phyloP scores from a whole-genome alignment of 2,888 invertebrate genomes.

The Conchocele bisecta region DNA sequence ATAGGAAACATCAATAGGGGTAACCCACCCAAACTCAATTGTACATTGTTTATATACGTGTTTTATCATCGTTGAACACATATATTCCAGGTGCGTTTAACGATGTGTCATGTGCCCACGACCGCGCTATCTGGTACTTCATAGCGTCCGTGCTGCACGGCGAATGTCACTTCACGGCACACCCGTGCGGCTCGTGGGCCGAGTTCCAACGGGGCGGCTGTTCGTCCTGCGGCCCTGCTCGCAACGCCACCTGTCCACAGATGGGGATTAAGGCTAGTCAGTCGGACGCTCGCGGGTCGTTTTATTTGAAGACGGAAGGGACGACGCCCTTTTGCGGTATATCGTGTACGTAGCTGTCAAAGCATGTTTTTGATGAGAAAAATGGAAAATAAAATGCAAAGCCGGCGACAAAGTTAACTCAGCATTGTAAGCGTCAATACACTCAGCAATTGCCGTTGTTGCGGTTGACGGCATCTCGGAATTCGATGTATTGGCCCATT shows the following conservation, averaged over 20 bases:
- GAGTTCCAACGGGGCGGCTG: conserved; percentile 48
- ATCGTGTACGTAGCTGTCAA: too few species aligned
- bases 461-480: too few species aligned
- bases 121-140: conserved; percentile 59
- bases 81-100: conserved; percentile 56
- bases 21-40: too few species aligned
- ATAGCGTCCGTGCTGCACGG: conserved; percentile 51
- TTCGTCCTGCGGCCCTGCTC: conserved; percentile 40
- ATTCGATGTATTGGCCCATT: too few species aligned
- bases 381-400: too few species aligned
- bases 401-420: too few species aligned
- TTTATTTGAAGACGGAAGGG: conserved; percentile 52
- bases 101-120: conserved; percentile 62
- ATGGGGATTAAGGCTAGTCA: conserved; percentile 60
- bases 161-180: conserved; percentile 46
- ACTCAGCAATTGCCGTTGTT: too few species aligned
- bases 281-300: conserved; percentile 39
- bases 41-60: too few species aligned
- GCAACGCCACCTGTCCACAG: conserved; percentile 31
- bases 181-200: conserved; percentile 51
- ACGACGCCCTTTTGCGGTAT: conserved; percentile 58
- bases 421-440: too few species aligned
- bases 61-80: too few species aligned
- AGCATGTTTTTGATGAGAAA: too few species aligned
- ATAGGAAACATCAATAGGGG: too few species aligned